Evolutionary conservation across 2,113 vertebrate genomes (phyloP).

Genomic region (Suricata suricatta): DNA sequence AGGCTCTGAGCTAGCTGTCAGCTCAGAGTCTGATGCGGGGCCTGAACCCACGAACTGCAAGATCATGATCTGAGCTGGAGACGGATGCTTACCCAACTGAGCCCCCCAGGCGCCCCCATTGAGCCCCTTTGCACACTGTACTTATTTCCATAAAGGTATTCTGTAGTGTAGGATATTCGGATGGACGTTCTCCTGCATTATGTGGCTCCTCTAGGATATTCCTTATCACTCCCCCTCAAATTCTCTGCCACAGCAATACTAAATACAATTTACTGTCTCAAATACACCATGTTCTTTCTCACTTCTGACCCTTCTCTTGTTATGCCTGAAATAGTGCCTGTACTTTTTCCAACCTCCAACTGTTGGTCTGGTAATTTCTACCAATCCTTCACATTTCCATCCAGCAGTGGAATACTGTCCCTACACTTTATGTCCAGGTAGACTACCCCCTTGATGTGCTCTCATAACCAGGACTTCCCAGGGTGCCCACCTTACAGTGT

Average conservation of each 20-base stretch:
- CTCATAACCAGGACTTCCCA: not conserved
- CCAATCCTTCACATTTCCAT: not conserved
- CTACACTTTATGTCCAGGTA: not conserved
- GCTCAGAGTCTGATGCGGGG: too few relatives aligned
- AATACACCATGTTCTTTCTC: not conserved
- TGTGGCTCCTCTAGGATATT: not conserved
- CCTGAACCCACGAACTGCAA: too few relatives aligned
- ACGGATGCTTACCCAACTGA: too few relatives aligned
- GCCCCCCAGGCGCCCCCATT: not conserved
- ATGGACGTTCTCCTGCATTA: not conserved
- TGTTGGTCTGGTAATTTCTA: not conserved
- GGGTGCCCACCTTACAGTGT: too few relatives aligned
- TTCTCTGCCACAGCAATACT: not conserved
- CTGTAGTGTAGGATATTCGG: not conserved
- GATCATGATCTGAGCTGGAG: too few relatives aligned
- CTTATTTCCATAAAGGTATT: not conserved
- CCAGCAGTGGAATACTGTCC: not conserved
- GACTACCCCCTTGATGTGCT: not conserved
- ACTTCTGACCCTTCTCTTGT: not conserved
- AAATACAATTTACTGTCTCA: not conserved
- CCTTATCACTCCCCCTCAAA: not conserved
- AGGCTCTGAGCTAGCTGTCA: too few relatives aligned
- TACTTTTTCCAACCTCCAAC: not conserved
- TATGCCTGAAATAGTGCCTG: not conserved
- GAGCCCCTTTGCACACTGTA: not conserved